Conservation (phyloP, 2,113 vertebrate genomes). For the Hippocampus zosterae region DNA sequence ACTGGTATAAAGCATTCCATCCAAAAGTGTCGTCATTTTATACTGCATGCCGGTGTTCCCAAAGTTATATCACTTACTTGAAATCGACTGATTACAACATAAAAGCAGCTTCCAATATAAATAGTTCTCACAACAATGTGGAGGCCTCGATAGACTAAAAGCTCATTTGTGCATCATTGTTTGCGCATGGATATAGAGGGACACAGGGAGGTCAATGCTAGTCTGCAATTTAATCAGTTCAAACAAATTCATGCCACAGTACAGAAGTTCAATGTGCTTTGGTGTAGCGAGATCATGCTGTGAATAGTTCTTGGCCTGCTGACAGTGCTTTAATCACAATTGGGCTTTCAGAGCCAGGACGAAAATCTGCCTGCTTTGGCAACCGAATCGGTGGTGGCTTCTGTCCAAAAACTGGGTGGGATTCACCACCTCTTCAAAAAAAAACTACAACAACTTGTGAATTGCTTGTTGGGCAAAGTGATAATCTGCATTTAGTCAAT, state of each 20-base stretch:
- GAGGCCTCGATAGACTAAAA: neutral
- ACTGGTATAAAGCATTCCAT: neutral
- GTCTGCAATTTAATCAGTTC: constrained; percentile 1
- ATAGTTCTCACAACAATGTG: neutral
- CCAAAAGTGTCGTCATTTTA: neutral
- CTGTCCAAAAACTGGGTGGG: constrained; percentile 20
- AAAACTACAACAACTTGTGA: constrained; percentile 8
- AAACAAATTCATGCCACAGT: constrained; percentile 13
- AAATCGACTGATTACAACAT: neutral
- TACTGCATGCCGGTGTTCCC: neutral
- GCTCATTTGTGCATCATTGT: neutral
- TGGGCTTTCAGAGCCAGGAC: constrained; percentile 43
- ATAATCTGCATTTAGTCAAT: constrained; percentile 21
- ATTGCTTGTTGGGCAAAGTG: constrained; percentile 18
- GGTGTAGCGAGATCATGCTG: neutral
- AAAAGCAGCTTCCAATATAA: neutral
- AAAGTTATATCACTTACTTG: neutral
- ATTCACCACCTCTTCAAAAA: constrained; percentile 23
- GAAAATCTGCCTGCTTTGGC: constrained; percentile 41
- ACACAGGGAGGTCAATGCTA: neutral
- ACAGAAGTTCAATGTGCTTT: constrained; percentile 13
- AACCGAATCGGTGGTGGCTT: constrained; percentile 28
- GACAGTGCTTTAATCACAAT: constrained; percentile 43
- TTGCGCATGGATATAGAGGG: neutral
- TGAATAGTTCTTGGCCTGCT: constrained; percentile 22